Base-by-base conservation (phyloP, 2,888 invertebrate species). In the Caenorhabditis auriculariae region DNA sequence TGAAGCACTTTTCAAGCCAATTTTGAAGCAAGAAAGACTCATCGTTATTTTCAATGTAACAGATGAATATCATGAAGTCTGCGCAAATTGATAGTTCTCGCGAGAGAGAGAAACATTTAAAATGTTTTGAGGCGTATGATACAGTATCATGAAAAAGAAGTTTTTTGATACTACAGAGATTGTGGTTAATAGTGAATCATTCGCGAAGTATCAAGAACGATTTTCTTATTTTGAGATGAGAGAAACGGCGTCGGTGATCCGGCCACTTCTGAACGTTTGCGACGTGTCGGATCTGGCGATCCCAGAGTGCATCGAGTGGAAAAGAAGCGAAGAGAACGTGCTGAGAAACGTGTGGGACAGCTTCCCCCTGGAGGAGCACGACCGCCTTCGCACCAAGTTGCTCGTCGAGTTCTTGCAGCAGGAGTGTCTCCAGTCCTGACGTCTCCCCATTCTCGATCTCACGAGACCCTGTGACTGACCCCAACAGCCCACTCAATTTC, bases 241-340 rank as follows among this genome's bases (percentile, higher is more conserved):
- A 39, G 69, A 69, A 44, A 63, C 65, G 2, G 65, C 54, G 17
- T 41, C 26, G 24, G 41, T 46, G 4, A 45, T 69, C 7, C 60
- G 60, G 4, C 65, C 69, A 3, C 37, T 69, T 4, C 50, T 69
- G 35, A 50, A 60, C 4, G 46, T 63, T 29, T 69, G 69, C 44
- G 60, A 63, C 3, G 46, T 69, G 21, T 69, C 69, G 3, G 62
- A 65, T 37, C 46, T 69, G 19, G 55, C 60, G 19, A 60, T 69
- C 45, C 62, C 65, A 23, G 69, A 69, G 32, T 66, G 65, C 38
- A 69, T 69, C n/a, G 65, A 62, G 43, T 69, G 62, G 60, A 69
- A 69, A 29, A 24, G 69, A 21, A 52, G 44, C 12, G 47, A 47
- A 4, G 69, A 69, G 7, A 42, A 49, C 0, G 24, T 29, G 0